Evolutionary conservation across 2,113 vertebrate genomes (phyloP).

Genomic region (Sardina pilchardus): DNA sequence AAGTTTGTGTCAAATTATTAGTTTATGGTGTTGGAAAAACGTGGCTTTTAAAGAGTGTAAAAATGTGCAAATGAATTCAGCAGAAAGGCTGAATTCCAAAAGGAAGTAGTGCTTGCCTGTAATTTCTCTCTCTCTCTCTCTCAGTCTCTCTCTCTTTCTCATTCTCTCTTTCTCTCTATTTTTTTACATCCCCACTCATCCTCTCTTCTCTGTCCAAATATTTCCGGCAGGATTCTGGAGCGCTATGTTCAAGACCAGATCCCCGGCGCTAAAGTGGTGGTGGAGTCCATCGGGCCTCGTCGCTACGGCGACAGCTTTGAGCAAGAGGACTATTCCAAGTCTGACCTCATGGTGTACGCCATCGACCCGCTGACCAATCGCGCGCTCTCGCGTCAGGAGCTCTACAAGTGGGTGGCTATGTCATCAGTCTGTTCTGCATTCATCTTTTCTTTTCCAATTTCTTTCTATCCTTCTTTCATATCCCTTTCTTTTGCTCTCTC

Average conservation of each 20-base stretch:
- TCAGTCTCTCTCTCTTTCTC: background rate
- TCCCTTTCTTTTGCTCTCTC: background rate
- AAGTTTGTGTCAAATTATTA: background rate
- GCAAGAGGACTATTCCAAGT: conserved; percentile 90
- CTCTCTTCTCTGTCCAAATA: background rate
- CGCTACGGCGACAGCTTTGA: conserved; percentile 88
- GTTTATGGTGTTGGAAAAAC: background rate
- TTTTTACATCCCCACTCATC: background rate
- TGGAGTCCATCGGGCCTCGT: conserved; percentile 91
- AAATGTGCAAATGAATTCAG: background rate
- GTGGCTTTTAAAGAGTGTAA: background rate
- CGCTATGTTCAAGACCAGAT: conserved; percentile 93
- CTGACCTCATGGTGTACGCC: conserved; percentile 93
- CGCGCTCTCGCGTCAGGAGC: conserved; percentile 90
- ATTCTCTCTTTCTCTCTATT: conserved; percentile 18
- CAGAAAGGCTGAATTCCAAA: background rate
- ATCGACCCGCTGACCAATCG: conserved; percentile 95
- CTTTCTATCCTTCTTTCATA: background rate
- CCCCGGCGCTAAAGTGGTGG: conserved; percentile 89
- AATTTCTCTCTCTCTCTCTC: background rate
- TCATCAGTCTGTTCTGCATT: background rate
- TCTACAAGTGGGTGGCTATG: conserved; percentile 85
- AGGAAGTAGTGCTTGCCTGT: background rate
- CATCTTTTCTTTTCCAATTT: no score
- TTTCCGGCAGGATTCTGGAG: conserved; percentile 82